Conservation (phyloP, 2,888 invertebrate species). For the Leptopilina syphax region DNA sequence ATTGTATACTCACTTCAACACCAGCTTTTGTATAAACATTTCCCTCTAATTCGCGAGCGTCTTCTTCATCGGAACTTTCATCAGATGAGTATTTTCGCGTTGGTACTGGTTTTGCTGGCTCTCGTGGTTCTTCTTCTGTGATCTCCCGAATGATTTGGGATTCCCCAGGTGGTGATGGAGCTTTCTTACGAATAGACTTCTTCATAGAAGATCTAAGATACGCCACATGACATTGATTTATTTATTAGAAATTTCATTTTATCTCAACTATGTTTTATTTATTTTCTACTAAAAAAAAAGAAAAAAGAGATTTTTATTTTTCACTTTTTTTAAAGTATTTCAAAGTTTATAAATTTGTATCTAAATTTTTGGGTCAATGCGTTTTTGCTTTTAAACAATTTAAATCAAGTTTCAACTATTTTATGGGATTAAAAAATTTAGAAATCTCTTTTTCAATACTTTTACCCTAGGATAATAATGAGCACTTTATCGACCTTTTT, state of each 20-base stretch:
- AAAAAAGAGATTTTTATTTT: too few relatives aligned
- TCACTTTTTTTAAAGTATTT: too few relatives aligned
- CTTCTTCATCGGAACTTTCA: slow-evolving; percentile 83
- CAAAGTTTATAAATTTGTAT: too few relatives aligned
- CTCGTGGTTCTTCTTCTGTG: slow-evolving; percentile 64
- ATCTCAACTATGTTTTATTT: background rate
- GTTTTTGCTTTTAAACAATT: too few relatives aligned
- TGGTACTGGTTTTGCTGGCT: slow-evolving; percentile 50
- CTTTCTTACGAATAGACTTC: slow-evolving; percentile 69
- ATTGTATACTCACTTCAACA: slow-evolving; percentile 79
- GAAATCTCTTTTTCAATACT: too few relatives aligned
- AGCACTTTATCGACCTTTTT: too few relatives aligned
- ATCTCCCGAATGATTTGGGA: slow-evolving; percentile 72
- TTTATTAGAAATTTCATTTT: background rate
- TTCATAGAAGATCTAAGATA: slow-evolving; percentile 69
- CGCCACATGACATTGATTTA: background rate
- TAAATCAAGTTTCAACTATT: too few relatives aligned
- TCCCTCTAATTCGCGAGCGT: slow-evolving; percentile 87
- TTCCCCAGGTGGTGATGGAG: slow-evolving; percentile 68
- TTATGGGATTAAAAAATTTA: too few relatives aligned
- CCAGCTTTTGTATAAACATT: slow-evolving; percentile 88
- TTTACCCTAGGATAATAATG: too few relatives aligned
- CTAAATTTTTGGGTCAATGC: too few relatives aligned
- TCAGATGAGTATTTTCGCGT: slow-evolving; percentile 79
- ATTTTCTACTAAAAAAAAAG: background rate